Base-by-base conservation (phyloP, 2,888 invertebrate genomes). In the Nomada flava region DNA sequence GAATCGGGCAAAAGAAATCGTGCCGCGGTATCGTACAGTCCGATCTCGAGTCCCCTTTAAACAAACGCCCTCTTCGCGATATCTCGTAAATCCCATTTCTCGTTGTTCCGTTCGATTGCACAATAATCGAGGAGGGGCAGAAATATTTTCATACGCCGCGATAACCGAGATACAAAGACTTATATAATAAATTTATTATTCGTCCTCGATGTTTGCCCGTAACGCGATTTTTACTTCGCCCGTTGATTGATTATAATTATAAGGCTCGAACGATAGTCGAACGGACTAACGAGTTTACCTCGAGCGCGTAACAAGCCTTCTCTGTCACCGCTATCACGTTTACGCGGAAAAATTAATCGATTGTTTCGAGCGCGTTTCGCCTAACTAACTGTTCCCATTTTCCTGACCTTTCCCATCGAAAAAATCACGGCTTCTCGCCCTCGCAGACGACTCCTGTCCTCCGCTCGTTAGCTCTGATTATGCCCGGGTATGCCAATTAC, bases 221-320 rank as follows among this genome's bases (percentile, higher is more conserved):
- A 36, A 36, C 62, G 23, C 50, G 26, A 9, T 50, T 59, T 42
- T 52, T 50, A 18, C 52, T 23, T 9, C 20, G 1, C 36, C 13
- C 50, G n/a, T 11, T 47, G 77, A 77, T 77, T 75, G 75, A 75
- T 79, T 64, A 71, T 71, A 79, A 79, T 79, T 79, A 79, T 29
- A 71, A 71, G 70, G 36, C 60, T 42, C 47, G 36, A 10, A 57
- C 13, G 65, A 29, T 44, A 78, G 63, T 36, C 50, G 70, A 60
- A 29, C 55, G 26, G 5, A 55, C 60, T 77, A 77, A 77, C 75
- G 79, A 71, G 76, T 75, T 75, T 63, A 78, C 78, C 78, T 63
- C 78, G 76, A 29, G 72, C 29, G 70, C 70, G 65, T 78, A 78
- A 78, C 78, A 75, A 79, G 71, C 47, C 69, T 57, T 29, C 18